Evolutionary conservation across 2,113 vertebrate species (phyloP).

Genomic region (Rhinopomastus cyanomelas): DNA sequence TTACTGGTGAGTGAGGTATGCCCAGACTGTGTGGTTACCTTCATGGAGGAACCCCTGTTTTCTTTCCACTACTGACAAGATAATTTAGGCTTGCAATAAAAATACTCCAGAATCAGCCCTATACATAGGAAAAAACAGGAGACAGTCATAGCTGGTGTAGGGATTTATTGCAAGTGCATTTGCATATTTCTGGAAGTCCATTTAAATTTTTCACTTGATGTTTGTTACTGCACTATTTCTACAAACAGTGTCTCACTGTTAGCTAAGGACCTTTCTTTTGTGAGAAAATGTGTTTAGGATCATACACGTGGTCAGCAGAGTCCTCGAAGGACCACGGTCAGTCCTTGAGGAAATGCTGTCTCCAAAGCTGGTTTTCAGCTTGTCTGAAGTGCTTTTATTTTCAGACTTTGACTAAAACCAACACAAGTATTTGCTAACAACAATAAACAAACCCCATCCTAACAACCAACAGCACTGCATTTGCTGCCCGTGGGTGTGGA

Average conservation of each 20-base stretch:
- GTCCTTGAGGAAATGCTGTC: not conserved
- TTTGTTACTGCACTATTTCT: not conserved
- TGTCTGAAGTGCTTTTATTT: not conserved
- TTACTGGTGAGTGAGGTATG: not conserved
- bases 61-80: too few species aligned
- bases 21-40: not conserved
- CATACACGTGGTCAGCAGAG: not conserved
- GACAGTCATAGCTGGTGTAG: too few species aligned
- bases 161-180: not conserved
- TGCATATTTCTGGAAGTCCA: not conserved
- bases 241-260: accelerated
- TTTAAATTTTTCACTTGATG: not conserved
- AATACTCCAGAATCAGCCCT: too few species aligned
- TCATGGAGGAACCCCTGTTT: not conserved
- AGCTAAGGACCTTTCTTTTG: not conserved
- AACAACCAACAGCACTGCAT: not conserved
- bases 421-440: not conserved
- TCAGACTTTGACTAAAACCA: not conserved
- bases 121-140: too few species aligned
- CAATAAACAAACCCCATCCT: not conserved
- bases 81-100: too few species aligned
- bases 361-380: not conserved
- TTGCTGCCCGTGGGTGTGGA: not conserved
- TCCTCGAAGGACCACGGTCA: not conserved
- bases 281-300: not conserved